Evolutionary conservation across 2,797 vertebrate genomes (phyloP).

Genomic region (Tapera naevia): DNA sequence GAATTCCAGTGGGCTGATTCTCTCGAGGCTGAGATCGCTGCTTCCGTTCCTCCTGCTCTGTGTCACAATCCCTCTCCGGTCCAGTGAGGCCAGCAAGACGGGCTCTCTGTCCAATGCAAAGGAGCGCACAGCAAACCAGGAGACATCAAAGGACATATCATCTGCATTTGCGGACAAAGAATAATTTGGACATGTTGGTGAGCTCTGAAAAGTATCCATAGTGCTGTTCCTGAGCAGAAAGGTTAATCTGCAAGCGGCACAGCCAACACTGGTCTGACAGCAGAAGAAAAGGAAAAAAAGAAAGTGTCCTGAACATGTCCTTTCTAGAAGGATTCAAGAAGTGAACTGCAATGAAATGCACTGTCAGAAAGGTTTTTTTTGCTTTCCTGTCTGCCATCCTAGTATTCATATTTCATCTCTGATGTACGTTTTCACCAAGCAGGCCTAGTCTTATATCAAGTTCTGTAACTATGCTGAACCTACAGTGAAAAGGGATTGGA

Average conservation of each 20-base stretch:
- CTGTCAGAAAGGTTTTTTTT: background rate
- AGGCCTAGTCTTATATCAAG: background rate
- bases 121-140: slow-evolving; percentile 86
- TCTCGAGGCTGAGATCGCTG: slow-evolving; percentile 88
- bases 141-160: slow-evolving; percentile 88
- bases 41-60: slow-evolving; percentile 83
- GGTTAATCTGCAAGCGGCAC: background rate
- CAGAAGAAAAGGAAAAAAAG: background rate
- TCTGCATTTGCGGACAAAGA: slow-evolving; percentile 70
- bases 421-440: background rate
- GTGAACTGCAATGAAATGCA: background rate
- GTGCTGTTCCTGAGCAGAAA: background rate
- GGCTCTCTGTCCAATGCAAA: slow-evolving; percentile 73
- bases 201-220: background rate
- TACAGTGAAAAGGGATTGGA: background rate
- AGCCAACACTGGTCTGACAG: background rate
- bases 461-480: background rate
- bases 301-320: background rate
- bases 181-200: background rate
- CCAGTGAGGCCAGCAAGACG: slow-evolving; percentile 77
- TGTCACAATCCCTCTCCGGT: slow-evolving; percentile 83
- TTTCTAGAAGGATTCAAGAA: background rate
- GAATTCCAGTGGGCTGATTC: slow-evolving; percentile 79
- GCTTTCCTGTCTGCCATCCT: background rate
- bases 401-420: background rate